Percentiles rank a stretch among this genome's conserved stretches.
Conservation (phyloP, 2,113 vertebrate genomes). For the Pelusios castaneus region DNA sequence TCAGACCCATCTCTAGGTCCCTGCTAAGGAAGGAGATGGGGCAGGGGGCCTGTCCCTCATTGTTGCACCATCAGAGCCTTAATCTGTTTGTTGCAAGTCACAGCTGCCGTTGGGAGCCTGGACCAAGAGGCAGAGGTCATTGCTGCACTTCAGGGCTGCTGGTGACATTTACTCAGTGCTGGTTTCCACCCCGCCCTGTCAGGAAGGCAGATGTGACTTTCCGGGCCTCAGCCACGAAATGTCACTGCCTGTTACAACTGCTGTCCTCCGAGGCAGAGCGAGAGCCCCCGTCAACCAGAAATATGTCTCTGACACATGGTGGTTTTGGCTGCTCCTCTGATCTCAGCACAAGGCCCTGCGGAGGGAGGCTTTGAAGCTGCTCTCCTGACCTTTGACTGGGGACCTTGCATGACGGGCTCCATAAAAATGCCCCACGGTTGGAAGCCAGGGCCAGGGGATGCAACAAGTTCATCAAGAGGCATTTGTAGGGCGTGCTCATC, state of each 20-base stretch:
- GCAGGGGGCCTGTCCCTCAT: too few relatives aligned
- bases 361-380: neutral
- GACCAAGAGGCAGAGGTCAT: neutral
- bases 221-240: neutral
- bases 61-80: neutral
- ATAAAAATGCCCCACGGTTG: neutral
- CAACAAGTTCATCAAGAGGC: neutral
- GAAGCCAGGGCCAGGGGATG: neutral
- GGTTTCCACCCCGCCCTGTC: neutral
- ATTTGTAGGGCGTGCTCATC: neutral
- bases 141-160: neutral
- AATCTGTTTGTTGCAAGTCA: neutral
- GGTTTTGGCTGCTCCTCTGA: neutral
- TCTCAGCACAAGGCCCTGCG: too few relatives aligned
- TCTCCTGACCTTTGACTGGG: neutral
- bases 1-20: neutral
- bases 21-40: neutral
- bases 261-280: neutral
- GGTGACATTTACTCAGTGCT: constrained; percentile 25
- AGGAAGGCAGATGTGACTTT: neutral
- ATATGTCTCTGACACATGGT: neutral
- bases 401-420: neutral
- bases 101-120: neutral
- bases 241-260: constrained; percentile 9
- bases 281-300: neutral